These are phyloP conservation scores for Diploptera punctata DNA, from an alignment of 2,888 invertebrate genomes.

Conservation along the genomic window DNA sequence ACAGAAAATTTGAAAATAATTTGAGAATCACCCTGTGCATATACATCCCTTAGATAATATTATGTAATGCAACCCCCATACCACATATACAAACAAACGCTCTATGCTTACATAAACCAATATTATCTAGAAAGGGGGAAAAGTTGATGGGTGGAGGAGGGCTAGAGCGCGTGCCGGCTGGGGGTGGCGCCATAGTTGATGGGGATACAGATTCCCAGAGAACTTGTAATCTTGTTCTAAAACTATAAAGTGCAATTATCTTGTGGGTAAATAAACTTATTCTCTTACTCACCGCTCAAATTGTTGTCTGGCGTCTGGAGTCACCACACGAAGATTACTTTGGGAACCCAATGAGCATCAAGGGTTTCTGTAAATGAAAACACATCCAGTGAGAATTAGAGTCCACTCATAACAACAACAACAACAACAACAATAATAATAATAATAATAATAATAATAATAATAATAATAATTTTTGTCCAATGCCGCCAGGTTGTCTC, in stretches of 20 bases:
- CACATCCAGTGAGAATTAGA: too few species aligned
- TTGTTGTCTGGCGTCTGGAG: neutral
- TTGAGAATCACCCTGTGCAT: too few species aligned
- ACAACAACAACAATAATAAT: too few species aligned
- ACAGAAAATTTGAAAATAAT: too few species aligned
- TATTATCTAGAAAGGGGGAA: neutral
- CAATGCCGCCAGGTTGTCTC: too few species aligned
- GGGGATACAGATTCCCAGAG: neutral
- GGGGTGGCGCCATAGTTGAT: neutral
- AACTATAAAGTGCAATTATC: neutral
- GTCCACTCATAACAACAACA: too few species aligned
- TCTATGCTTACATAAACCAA: conserved; percentile 16
- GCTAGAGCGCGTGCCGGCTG: neutral
- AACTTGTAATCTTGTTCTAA: neutral
- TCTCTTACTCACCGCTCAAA: neutral
- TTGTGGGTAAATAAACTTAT: neutral
- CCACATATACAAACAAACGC: conserved; percentile 15
- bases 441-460: too few species aligned
- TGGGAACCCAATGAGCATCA: too few species aligned
- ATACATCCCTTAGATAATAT: neutral
- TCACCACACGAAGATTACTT: too few species aligned
- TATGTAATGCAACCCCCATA: neutral
- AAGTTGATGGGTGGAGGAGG: neutral
- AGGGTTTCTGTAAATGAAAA: too few species aligned
- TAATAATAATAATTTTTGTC: too few species aligned